Base-by-base conservation (phyloP, 2,797 vertebrate genomes). In the Otolemur crassicaudatus region DNA sequence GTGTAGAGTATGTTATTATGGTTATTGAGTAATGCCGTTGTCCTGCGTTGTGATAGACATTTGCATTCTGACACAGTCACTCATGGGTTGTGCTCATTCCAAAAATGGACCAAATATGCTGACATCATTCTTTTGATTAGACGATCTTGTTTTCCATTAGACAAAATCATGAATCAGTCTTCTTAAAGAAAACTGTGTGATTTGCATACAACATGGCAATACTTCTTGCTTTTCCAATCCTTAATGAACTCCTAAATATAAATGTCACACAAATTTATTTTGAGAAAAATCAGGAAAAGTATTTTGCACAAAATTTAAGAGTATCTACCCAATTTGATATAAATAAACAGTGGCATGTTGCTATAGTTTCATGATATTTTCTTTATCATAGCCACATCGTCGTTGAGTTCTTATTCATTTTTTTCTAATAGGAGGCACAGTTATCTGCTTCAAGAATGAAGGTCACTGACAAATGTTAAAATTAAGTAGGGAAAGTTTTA, bases 131-230 rank as follows among this genome's bases (percentile, higher is more conserved):
- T 79, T 90, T 92, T 40, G 22, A 72, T 77, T 75, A 77, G 53
- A 31, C 25, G 16, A 82, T 56, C 86, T 79, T 70, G 16, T 86
- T 76, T 94, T 81, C 43, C 34, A 82, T 76, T 82, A 63, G 29
- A n/a, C 40, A 87, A n/a, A 94, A 90, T 95, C 70, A 63, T 70
- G 17, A 86, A 82, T 90, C 67, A 90, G 1, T 85, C 49, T 93
- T 83, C n/a, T 12, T 63, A 82, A 81, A 31, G 70, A 90, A 22
- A 86, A 34, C 5, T n/a, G 40, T 8, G 7, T 90, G 8, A 86
- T 76, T 82, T 90, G 29, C 70, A 76, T 56, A 81, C n/a, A 79
- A 9, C 11, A 63, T 37, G 61, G 49, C 10, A 65, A 23, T 75
- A 58, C 14, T n/a, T 58, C 65, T 87, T 94, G 58, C 8, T 56